Conservation (phyloP, 1,140 invertebrate genomes). For the Episyrphus balteatus region DNA sequence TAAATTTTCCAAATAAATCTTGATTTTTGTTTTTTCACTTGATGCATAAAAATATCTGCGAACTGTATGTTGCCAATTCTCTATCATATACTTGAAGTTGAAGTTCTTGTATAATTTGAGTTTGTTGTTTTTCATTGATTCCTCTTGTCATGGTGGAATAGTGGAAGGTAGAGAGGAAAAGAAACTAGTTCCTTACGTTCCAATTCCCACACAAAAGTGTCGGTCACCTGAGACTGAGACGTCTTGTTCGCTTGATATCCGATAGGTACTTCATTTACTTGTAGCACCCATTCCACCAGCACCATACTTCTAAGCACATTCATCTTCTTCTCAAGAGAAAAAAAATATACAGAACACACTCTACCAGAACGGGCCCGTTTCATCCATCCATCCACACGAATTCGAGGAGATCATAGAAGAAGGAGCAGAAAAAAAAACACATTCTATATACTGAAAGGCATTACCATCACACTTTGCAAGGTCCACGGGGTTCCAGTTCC, state of each 20-base stretch:
- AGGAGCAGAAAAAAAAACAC: not conserved
- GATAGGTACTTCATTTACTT: not conserved
- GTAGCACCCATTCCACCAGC: too few relatives aligned
- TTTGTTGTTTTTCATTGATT: too few relatives aligned
- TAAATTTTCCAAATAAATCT: not conserved
- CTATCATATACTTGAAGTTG: too few relatives aligned
- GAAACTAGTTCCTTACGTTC: too few relatives aligned
- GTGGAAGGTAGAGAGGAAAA: too few relatives aligned
- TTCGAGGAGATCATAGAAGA: not conserved
- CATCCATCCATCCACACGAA: not conserved
- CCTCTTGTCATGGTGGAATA: too few relatives aligned
- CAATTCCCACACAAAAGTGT: too few relatives aligned
- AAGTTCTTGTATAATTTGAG: too few relatives aligned
- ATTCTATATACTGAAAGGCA: not conserved
- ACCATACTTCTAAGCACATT: not conserved
- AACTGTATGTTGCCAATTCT: too few relatives aligned
- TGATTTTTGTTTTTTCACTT: too few relatives aligned
- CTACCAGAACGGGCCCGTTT: not conserved
- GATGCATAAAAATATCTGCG: too few relatives aligned
- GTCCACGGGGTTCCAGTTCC: not conserved
- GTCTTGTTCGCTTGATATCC: not conserved
- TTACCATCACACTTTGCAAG: not conserved
- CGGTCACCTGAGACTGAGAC: too few relatives aligned
- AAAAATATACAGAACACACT: not conserved
- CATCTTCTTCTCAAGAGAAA: not conserved